These are phyloP conservation scores for Talpa occidentalis DNA, from an alignment of 2,113 vertebrate species.

Conservation along the genomic window DNA sequence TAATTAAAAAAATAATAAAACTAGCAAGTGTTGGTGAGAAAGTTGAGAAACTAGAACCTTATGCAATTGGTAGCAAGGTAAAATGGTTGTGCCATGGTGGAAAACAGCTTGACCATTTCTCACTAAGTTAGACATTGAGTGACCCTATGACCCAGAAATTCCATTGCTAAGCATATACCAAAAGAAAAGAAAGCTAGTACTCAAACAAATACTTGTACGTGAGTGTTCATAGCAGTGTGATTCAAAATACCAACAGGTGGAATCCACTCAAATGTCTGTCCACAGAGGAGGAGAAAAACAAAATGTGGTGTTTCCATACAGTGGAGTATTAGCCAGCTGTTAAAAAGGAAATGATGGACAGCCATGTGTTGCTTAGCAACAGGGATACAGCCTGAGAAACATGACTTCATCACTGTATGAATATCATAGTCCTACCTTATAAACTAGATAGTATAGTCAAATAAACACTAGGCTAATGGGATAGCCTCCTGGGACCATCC, in stretches of 20 bases:
- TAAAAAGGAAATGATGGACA: no score
- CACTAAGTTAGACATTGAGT: neutral
- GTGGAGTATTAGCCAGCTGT: no score
- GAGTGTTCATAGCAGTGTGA: neutral
- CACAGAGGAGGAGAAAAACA: neutral
- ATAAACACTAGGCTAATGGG: no score
- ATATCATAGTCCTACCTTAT: no score
- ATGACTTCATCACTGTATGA: no score
- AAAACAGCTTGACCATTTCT: neutral
- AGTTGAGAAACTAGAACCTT: neutral
- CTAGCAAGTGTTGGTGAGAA: neutral
- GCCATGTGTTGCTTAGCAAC: no score
- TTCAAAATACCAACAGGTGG: neutral
- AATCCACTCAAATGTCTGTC: neutral
- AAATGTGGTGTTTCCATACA: neutral
- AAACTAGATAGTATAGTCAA: no score
- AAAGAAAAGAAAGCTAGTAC: neutral
- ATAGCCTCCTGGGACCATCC: no score
- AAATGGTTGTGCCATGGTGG: neutral
- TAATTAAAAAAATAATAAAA: neutral
- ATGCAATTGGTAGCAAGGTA: neutral
- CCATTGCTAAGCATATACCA: neutral
- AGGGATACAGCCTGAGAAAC: no score
- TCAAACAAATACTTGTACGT: neutral
- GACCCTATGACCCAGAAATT: neutral